Evolutionary conservation across 2,888 invertebrate species (phyloP), one percentile per base, ranked within the genome.

Genomic region (Scaptomyza tumidula): DNA sequence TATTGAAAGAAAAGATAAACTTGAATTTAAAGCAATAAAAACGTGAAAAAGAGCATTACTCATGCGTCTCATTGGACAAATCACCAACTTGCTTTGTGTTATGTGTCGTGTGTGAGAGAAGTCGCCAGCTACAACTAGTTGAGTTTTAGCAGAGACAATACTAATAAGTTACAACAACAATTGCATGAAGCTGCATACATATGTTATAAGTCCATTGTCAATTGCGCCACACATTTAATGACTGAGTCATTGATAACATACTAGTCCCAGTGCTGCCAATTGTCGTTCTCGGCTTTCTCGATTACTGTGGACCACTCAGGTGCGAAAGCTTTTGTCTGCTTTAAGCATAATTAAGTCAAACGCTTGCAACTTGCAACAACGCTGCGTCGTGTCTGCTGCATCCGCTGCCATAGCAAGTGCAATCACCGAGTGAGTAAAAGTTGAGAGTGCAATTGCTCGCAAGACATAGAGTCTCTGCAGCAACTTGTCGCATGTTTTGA

Each of bases 11-110:
- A 4, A 16, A 14, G 1, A 11, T 11, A n/a, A 14, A 14, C 11
- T 37, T 29, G 19, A 27, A 48, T 48, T 68, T 72, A 33, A 39
- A 31, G 52, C 33, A 37, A 13, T 44, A 41, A 68, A 52, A 39
- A 39, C 24, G 5, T 24, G 24, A 24, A 5, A 24, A 24, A 24
- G n/a, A 24, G 3, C 5, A 24, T 24, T 1, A 24, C 24, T 24
- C 24, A 24, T 24, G 5, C 24, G 24, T 24, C 24, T 24, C 24
- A 4, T 24, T 24, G 24, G 24, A 24, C 24, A 5, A 5, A 24
- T 24, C 24, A 24, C 5, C 24, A 24, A 24, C 24, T 24, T 24
- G 24, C 24, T 24, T 24, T 24, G 24, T 24, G 24, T 24, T 24
- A 24, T 2, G 24, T 24, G 24, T 24, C 5, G 24, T 24, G 24